These are phyloP conservation scores for Calycopis cecrops DNA, from an alignment of 1,140 invertebrate species.

Conservation along the genomic window DNA sequence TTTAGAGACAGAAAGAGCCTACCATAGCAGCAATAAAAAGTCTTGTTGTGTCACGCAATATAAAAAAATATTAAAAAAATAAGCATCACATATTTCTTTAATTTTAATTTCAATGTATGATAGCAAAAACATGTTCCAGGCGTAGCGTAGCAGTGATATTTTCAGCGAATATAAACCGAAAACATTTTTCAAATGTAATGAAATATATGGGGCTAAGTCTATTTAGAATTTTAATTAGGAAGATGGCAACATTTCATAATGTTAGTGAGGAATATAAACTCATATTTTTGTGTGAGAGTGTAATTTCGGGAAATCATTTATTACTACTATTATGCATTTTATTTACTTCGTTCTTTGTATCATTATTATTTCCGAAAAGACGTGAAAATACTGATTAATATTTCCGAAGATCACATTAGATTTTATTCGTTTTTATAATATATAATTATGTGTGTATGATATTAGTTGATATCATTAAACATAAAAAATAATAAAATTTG, in stretches of 20 bases:
- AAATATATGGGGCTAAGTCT: slow-evolving; percentile 18
- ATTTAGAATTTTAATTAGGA: slow-evolving; percentile 19
- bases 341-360: too few relatives aligned
- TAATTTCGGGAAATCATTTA: slow-evolving; percentile 6
- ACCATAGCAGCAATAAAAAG: background rate
- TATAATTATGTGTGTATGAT: too few relatives aligned
- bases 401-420: too few relatives aligned
- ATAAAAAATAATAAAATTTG: too few relatives aligned
- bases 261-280: slow-evolving; percentile 10
- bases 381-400: too few relatives aligned
- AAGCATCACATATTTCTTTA: background rate
- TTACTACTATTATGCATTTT: too few relatives aligned
- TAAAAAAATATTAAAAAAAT: background rate
- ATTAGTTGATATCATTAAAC: too few relatives aligned
- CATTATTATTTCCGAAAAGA: too few relatives aligned
- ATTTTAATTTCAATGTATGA: slow-evolving; percentile 2
- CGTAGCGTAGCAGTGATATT: background rate
- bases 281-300: slow-evolving; percentile 3
- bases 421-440: too few relatives aligned
- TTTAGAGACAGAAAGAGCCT: too few relatives aligned
- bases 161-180: slow-evolving; percentile 1
- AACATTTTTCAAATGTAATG: slow-evolving; percentile 5
- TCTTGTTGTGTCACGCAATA: background rate
- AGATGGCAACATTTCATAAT: slow-evolving; percentile 16
- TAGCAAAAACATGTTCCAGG: slow-evolving; percentile 2